Base-by-base conservation (phyloP, 2,797 vertebrate species). In the Hipposideros larvatus region DNA sequence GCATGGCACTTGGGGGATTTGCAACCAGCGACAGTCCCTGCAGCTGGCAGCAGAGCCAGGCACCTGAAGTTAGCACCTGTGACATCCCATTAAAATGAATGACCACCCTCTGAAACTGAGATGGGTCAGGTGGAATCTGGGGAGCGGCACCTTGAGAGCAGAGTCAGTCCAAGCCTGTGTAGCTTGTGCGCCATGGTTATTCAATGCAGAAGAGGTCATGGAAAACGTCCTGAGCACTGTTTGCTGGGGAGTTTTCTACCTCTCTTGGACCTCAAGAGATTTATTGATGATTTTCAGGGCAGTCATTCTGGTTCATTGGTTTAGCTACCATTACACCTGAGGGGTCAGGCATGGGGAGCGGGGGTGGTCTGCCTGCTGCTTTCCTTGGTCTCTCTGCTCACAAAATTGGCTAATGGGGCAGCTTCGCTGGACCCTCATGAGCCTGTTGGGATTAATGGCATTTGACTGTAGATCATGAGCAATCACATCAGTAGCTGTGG, bases 31-130 rank as follows among this genome's bases (percentile, higher is more conserved):
- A 90, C n/a, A 96, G 85, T 92, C 78, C 73, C 57, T 93, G 92
- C 61, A 0, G 0, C 96, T 97, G 78, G 88, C 92, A 97, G 86
- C 73, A 90, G 41, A 98, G 88, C 85, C 94, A 97, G 92, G 71
- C 0, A 18, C 92, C 92, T 96, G 96, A 97, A 96, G 95, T 96
- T 96, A 95, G 88, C 90, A 97, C 97, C 95, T 96, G 95, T 97
- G 96, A 97, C 88, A 96, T 97, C 97, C 90, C 88, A 94, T 89
- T 97, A 96, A 94, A 95, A 97, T 96, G 96, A 98, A 96, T 96
- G 87, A 94, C 88, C 96, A 95, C 93, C 88, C 88, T 90, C 90
- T 97, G 95, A 96, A 96, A 96, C 65, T 78, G 82, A 96, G 94
- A 94, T 2, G 21, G 86, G 74, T 34, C 82, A 65, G 82, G 77